These are phyloP conservation scores for Atrina japonica DNA, from an alignment of 2,888 invertebrate genomes.

Conservation along the genomic window DNA sequence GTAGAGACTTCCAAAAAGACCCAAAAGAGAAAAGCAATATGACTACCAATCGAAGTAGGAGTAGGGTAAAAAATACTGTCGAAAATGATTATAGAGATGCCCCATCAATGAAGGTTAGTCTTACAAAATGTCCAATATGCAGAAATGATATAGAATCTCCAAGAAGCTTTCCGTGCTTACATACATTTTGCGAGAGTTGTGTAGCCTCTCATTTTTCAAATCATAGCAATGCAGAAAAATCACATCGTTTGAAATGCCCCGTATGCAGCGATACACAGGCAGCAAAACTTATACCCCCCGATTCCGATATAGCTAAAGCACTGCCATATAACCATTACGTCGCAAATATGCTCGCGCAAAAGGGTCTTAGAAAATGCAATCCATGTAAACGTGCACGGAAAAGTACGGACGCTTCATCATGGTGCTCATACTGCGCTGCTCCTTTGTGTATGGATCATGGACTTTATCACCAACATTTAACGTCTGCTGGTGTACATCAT, in stretches of 20 bases:
- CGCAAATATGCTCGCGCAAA: constrained; percentile 4
- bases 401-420: constrained; percentile 1
- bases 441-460: constrained; percentile 16
- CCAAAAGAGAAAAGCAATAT: too few relatives aligned
- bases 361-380: constrained; percentile 1
- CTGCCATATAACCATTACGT: constrained; percentile 19
- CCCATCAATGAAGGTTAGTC: too few relatives aligned
- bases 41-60: too few relatives aligned
- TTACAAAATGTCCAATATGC: constrained; percentile 24
- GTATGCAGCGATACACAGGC: constrained; percentile 18
- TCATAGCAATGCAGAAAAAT: neutral
- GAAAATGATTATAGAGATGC: too few relatives aligned
- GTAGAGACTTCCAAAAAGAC: too few relatives aligned
- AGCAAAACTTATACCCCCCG: neutral
- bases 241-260: constrained; percentile 8
- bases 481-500: constrained; percentile 12
- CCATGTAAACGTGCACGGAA: constrained; percentile 6
- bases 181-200: constrained; percentile 25
- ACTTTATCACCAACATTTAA: constrained; percentile 14
- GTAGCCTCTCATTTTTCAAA: neutral
- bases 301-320: neutral
- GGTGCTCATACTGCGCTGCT: constrained; percentile 17
- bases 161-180: constrained; percentile 16
- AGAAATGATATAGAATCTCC: constrained; percentile 4
- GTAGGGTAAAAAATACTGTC: too few relatives aligned